Base-by-base conservation (phyloP, 2,888 invertebrate species). In the Pseudococcus jackbeardsleyi region DNA sequence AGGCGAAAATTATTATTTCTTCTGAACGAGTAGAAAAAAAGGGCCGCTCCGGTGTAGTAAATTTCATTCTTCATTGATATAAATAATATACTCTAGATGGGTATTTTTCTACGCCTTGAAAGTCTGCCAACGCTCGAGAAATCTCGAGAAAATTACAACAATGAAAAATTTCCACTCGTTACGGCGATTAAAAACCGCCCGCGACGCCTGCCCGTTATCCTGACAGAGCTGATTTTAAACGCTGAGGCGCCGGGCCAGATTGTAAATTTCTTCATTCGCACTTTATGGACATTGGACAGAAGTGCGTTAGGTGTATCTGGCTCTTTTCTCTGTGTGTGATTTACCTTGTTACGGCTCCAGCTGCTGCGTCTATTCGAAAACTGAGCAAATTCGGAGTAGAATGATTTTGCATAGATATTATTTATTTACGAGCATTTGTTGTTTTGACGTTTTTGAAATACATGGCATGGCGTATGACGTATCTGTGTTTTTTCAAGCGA, bases 21-120 rank as follows among this genome's bases (percentile, higher is more conserved):
- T n/a, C 17, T 39, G n/a, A 42, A 77, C n/a, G 77, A 15, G 77
- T 42, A 17, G 33, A 72, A 19, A 19, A n/a, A 12, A 26, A 11
- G 26, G 19, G 11, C 26, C 33, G 54, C 17, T 42, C 8, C 39
- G n/a, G 77, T 26, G 17, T 42, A 12, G 42, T 68, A 42, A 77
- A 77, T 77, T 77, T 77, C 77, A 42, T 42, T 39, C 77, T 77
- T 77, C n/a, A 77, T 77, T 77, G 77, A 42, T 77, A 77, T 77
- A 77, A 77, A 77, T 54, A 54, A 54, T 77, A 42, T 77, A 8
- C n/a, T 77, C n/a, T 9, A 42, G 12, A n/a, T 8, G 77, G 33
- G 19, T 77, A 39, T 77, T 77, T 77, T 77, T 77, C 77, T 77
- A 42, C 33, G 39, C 42, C 39, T 77, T 77, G 77, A 77, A 77